Conservation (phyloP, 2,888 invertebrate species). For the Gordius sp. region DNA sequence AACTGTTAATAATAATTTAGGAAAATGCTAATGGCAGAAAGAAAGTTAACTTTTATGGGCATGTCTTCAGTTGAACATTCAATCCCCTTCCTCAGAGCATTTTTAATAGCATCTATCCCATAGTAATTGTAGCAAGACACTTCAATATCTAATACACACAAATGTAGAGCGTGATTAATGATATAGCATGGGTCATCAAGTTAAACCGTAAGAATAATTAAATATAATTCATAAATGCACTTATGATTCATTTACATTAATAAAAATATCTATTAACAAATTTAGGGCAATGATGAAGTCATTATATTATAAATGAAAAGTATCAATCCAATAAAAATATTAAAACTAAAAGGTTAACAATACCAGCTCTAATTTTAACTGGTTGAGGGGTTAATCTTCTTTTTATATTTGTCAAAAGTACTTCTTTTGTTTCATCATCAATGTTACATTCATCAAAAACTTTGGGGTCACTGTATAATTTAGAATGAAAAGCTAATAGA, state of each 20-base stretch:
- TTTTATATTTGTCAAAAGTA: slow-evolving; percentile 70
- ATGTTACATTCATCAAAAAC: slow-evolving; percentile 81
- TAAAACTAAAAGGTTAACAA: slow-evolving; percentile 16
- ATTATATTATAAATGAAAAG: slow-evolving; percentile 3
- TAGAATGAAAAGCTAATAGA: slow-evolving; percentile 15
- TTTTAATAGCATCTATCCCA: slow-evolving; percentile 88
- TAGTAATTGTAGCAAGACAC: slow-evolving; percentile 85
- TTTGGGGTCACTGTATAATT: slow-evolving; percentile 50
- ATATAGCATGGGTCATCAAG: too few relatives aligned
- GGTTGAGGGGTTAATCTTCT: slow-evolving; percentile 82
- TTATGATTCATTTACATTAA: too few relatives aligned
- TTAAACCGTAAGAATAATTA: too few relatives aligned
- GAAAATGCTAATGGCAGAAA: neutral
- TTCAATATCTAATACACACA: slow-evolving; percentile 47
- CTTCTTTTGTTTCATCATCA: slow-evolving; percentile 64
- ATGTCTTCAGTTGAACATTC: slow-evolving; percentile 64
- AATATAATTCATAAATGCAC: too few relatives aligned
- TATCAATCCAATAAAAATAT: neutral
- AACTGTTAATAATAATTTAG: neutral
- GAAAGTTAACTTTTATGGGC: slow-evolving; percentile 71
- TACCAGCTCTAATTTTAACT: slow-evolving; percentile 67
- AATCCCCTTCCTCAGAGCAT: slow-evolving; percentile 59
- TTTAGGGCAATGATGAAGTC: too few relatives aligned
- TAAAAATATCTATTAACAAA: too few relatives aligned
- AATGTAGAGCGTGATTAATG: too few relatives aligned